These are phyloP conservation scores for Drosophila lacicola DNA, from an alignment of 2,888 invertebrate genomes.

Conservation along the genomic window DNA sequence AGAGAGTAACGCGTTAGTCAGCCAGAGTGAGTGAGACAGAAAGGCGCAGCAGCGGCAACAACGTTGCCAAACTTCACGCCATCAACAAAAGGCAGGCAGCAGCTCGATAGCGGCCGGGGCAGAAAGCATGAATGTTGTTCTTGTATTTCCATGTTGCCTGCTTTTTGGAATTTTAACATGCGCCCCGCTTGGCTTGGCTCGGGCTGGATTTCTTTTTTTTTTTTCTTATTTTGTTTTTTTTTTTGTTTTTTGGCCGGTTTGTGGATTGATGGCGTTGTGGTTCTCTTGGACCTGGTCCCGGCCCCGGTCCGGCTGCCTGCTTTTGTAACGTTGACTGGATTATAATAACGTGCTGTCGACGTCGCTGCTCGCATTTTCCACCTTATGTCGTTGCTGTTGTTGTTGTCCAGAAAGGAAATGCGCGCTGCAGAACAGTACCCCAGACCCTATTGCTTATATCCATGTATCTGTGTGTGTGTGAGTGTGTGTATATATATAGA, in stretches of 20 bases:
- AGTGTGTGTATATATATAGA: neutral
- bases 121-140: slow-evolving; percentile 69
- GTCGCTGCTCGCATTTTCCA: slow-evolving; percentile 72
- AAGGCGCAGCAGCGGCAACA: slow-evolving; percentile 27
- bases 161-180: slow-evolving; percentile 76
- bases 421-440: slow-evolving; percentile 51
- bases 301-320: slow-evolving; percentile 40
- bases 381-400: slow-evolving; percentile 54
- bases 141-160: slow-evolving; percentile 74
- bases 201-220: slow-evolving; percentile 42
- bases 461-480: slow-evolving; percentile 2
- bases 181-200: slow-evolving; percentile 66
- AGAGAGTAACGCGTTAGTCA: slow-evolving; percentile 20
- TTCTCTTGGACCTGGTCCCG: slow-evolving; percentile 58
- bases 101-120: slow-evolving; percentile 7
- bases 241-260: slow-evolving; percentile 53
- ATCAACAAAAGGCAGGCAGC: slow-evolving; percentile 57
- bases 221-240: too few species aligned
- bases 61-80: slow-evolving; percentile 73
- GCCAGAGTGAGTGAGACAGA: slow-evolving; percentile 25
- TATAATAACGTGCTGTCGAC: slow-evolving; percentile 71
- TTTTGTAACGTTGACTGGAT: slow-evolving; percentile 70
- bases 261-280: slow-evolving; percentile 64
- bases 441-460: slow-evolving; percentile 43
- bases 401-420: slow-evolving; percentile 62